These are phyloP conservation scores for Zapornia atra DNA, from an alignment of 2,113 vertebrate species.

Conservation along the genomic window DNA sequence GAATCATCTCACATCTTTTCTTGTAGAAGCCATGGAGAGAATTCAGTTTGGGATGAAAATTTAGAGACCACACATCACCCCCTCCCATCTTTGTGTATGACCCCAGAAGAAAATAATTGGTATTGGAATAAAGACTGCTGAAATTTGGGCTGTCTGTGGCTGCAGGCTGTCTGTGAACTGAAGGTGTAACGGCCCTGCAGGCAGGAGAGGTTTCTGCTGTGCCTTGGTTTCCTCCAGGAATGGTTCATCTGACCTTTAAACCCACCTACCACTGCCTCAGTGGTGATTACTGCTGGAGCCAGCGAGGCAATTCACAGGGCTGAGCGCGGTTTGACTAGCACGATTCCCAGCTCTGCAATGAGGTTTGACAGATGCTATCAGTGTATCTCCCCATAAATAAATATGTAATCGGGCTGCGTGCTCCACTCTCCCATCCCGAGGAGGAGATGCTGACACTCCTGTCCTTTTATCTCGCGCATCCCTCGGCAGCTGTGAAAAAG, in stretches of 20 bases:
- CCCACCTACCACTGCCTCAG: background rate
- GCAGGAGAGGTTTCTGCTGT: background rate
- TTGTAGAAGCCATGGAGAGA: background rate
- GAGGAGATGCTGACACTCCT: slow-evolving; percentile 42
- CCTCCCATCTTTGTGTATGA: background rate
- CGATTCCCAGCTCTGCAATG: background rate
- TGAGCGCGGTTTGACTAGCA: background rate
- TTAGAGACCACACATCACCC: background rate
- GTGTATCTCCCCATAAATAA: slow-evolving; percentile 55
- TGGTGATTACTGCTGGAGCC: background rate
- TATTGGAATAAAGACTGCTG: background rate
- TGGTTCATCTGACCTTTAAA: background rate
- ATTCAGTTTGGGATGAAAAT: background rate
- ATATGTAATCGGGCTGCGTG: background rate
- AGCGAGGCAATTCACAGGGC: background rate
- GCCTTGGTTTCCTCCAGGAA: background rate
- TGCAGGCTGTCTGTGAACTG: background rate
- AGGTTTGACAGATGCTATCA: slow-evolving; percentile 26
- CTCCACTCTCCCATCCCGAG: slow-evolving; percentile 10
- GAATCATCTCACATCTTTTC: background rate
- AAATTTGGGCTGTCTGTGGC: background rate
- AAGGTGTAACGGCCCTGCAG: background rate
- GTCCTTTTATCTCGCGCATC: slow-evolving; percentile 43
- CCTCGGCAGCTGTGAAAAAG: slow-evolving; percentile 34
- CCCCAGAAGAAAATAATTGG: background rate